phyloP scores from a whole-genome alignment of 1,140 invertebrate species.

The Scaptomyza montana region DNA sequence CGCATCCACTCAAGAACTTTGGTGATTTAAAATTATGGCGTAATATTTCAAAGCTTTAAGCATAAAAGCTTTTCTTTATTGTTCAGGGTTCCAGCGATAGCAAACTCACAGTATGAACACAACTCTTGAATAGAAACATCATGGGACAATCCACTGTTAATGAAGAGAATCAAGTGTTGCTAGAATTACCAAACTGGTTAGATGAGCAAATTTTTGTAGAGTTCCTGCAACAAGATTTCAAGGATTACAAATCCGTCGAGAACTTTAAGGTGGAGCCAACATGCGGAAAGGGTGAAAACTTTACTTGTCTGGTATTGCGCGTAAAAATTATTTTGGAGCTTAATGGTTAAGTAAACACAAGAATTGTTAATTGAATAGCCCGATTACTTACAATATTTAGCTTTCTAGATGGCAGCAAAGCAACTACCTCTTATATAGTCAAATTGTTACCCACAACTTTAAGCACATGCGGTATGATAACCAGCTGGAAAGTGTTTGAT shows the following conservation, averaged over 20 bases:
- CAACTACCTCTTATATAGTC: slow-evolving; percentile 51
- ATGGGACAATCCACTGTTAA: slow-evolving; percentile 1
- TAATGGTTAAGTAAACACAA: slow-evolving; percentile 30
- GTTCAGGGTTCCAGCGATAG: neutral
- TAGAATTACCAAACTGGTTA: slow-evolving; percentile 44
- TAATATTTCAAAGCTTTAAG: slow-evolving; percentile 18
- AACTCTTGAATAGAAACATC: neutral
- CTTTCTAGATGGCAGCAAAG: slow-evolving; percentile 42
- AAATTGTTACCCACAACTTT: slow-evolving; percentile 56
- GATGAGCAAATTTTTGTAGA: slow-evolving; percentile 38
- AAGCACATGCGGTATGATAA: slow-evolving; percentile 42
- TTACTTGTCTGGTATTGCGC: slow-evolving; percentile 56
- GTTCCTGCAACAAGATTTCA: slow-evolving; percentile 48
- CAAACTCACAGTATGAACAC: neutral
- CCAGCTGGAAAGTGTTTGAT: slow-evolving; percentile 63
- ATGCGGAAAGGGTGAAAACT: slow-evolving; percentile 65
- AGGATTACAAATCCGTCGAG: slow-evolving; percentile 44
- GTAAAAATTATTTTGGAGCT: slow-evolving; percentile 48
- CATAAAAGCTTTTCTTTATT: slow-evolving; percentile 5
- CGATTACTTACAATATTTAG: neutral
- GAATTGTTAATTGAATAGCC: neutral
- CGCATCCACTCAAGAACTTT: neutral
- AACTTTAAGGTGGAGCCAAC: slow-evolving; percentile 46
- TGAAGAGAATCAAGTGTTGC: slow-evolving; percentile 29
- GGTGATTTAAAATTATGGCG: neutral